These are phyloP conservation scores for Caenorhabditis drosophilae DNA, from an alignment of 2,888 invertebrate species.

Conservation along the genomic window DNA sequence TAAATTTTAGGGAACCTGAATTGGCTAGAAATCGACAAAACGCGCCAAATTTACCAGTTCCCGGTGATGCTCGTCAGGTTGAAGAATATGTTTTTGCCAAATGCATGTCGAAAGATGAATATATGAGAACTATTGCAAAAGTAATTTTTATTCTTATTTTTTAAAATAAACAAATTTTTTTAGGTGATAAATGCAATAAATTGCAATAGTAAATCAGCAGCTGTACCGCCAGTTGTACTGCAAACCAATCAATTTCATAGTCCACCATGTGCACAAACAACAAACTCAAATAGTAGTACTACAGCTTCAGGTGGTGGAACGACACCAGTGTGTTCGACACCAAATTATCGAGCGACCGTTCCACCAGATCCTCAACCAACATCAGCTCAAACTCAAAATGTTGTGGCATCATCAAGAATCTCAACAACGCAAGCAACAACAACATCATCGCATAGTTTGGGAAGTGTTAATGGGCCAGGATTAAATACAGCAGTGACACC, in stretches of 20 bases:
- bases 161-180: too few relatives aligned
- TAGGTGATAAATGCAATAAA: conserved; percentile 67
- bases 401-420: conserved; percentile 5
- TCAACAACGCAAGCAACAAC: conserved; percentile 15
- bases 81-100: conserved; percentile 69
- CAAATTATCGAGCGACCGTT: conserved; percentile 42
- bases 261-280: conserved; percentile 27
- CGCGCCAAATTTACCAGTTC: conserved; percentile 68
- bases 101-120: conserved; percentile 67
- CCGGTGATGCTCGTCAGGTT: conserved; percentile 66
- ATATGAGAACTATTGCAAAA: conserved; percentile 68
- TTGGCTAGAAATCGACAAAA: conserved; percentile 68
- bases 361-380: conserved; percentile 61
- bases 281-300: background rate
- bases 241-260: conserved; percentile 52
- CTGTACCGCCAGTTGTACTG: conserved; percentile 65
- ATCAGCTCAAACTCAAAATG: conserved; percentile 27
- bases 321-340: conserved; percentile 25
- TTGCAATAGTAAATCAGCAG: conserved; percentile 66
- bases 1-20: conserved; percentile 68
- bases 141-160: too few relatives aligned
- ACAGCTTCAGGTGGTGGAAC: conserved; percentile 13
- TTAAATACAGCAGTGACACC: background rate
- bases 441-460: conserved; percentile 8
- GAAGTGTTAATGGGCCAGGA: conserved; percentile 11